Evolutionary conservation across 1,140 invertebrate species (phyloP).

Genomic region (Platorchestia sp.): DNA sequence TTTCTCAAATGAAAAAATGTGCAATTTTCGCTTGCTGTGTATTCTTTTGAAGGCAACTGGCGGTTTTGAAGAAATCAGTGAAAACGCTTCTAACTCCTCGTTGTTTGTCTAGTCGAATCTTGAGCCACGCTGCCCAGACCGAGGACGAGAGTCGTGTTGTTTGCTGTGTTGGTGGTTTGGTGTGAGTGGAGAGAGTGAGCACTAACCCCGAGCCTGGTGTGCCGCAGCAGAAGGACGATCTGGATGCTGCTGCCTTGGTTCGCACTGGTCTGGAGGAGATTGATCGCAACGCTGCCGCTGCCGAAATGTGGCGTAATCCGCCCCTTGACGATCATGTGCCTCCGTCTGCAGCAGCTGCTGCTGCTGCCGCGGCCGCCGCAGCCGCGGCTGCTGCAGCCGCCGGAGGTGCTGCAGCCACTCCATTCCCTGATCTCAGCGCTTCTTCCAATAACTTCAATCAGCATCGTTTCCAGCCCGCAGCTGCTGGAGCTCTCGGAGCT

Average conservation of each 20-base stretch:
- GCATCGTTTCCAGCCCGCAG: slow-evolving; percentile 22
- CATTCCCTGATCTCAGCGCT: slow-evolving; percentile 22
- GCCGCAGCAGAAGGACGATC: slow-evolving; percentile 49
- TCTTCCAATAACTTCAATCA: slow-evolving; percentile 1
- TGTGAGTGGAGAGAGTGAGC: neutral
- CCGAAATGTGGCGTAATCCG: slow-evolving; percentile 22
- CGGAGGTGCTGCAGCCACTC: slow-evolving; percentile 3
- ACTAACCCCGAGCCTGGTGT: slow-evolving; percentile 37
- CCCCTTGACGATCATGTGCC: slow-evolving; percentile 6
- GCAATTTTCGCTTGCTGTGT: neutral
- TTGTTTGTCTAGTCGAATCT: neutral
- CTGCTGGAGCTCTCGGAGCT: neutral
- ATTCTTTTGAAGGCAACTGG: neutral
- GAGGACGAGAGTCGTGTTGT: neutral
- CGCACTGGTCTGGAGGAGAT: slow-evolving; percentile 23
- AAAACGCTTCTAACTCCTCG: neutral
- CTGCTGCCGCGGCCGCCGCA: neutral
- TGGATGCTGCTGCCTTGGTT: slow-evolving; percentile 4
- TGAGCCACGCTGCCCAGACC: neutral
- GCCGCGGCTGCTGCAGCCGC: slow-evolving; percentile 32
- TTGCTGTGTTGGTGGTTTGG: neutral
- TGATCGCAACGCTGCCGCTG: slow-evolving; percentile 28
- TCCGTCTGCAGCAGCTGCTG: slow-evolving; percentile 27
- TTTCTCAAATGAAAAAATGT: neutral
- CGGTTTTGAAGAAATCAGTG: neutral